Evolutionary conservation across 2,888 invertebrate species (phyloP).

Genomic region (Papilio gigon): DNA sequence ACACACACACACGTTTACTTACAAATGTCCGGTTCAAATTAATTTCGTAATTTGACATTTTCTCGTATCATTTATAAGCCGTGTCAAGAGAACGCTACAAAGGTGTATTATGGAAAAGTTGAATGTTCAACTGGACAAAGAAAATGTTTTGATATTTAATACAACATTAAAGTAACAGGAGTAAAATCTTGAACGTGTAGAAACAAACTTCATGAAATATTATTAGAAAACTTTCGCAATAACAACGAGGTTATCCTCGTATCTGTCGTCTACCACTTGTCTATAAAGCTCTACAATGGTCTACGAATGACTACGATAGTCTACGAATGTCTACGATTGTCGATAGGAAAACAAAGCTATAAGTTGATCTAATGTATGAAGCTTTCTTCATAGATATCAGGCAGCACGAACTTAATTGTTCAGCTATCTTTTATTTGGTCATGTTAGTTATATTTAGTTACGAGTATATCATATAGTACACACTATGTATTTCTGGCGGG

Average conservation of each 20-base stretch:
- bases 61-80: no score
- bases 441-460: no score
- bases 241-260: background rate
- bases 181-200: background rate
- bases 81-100: no score
- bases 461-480: no score
- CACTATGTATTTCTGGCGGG: no score
- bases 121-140: no score
- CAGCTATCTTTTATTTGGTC: no score
- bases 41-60: no score
- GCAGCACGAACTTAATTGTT: no score
- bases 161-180: background rate
- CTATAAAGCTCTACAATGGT: constrained; percentile 7
- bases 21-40: background rate
- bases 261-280: constrained; percentile 12
- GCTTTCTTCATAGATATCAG: background rate
- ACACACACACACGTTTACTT: no score
- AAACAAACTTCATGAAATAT: background rate
- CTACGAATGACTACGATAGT: background rate
- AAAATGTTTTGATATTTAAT: background rate
- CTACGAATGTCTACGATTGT: background rate
- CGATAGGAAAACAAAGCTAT: background rate
- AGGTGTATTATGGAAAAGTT: no score
- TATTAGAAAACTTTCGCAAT: constrained; percentile 15
- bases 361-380: background rate